These are phyloP conservation scores for Temnothorax unifasciatus DNA, from an alignment of 2,888 invertebrate genomes.

Conservation along the genomic window DNA sequence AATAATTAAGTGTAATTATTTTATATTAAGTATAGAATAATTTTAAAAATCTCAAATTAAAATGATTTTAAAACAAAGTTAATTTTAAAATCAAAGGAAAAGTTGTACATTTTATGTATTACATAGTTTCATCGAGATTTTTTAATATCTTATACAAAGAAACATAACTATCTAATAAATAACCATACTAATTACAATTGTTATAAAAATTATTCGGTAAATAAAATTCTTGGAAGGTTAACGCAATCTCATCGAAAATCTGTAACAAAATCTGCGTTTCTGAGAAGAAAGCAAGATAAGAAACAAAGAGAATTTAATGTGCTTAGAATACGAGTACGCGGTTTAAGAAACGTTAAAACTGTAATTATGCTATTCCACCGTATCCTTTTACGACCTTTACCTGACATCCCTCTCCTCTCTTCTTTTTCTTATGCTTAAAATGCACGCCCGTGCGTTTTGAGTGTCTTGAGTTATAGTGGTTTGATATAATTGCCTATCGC, in stretches of 20 bases:
- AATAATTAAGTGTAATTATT: not conserved
- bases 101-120: not conserved
- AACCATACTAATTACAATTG: not conserved
- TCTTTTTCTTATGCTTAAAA: conserved; percentile 21
- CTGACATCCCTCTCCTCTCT: not conserved
- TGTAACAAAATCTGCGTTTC: conserved; percentile 24
- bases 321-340: conserved; percentile 55
- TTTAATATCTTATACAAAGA: not conserved
- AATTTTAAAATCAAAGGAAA: not conserved
- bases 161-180: not conserved
- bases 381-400: conserved; percentile 69
- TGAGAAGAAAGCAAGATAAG: not conserved
- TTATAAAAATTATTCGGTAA: conserved; percentile 1
- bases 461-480: conserved; percentile 59
- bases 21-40: not conserved
- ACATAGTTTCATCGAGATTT: not conserved
- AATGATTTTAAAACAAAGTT: not conserved
- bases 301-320: conserved; percentile 11
- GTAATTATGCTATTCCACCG: conserved; percentile 70
- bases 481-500: conserved; percentile 64
- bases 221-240: not conserved
- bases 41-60: not conserved
- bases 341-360: conserved; percentile 69
- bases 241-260: conserved; percentile 5
- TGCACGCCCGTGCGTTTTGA: conserved; percentile 49